These are phyloP conservation scores for Dicyrtoma fusca DNA, from an alignment of 2,888 invertebrate genomes.

Conservation along the genomic window DNA sequence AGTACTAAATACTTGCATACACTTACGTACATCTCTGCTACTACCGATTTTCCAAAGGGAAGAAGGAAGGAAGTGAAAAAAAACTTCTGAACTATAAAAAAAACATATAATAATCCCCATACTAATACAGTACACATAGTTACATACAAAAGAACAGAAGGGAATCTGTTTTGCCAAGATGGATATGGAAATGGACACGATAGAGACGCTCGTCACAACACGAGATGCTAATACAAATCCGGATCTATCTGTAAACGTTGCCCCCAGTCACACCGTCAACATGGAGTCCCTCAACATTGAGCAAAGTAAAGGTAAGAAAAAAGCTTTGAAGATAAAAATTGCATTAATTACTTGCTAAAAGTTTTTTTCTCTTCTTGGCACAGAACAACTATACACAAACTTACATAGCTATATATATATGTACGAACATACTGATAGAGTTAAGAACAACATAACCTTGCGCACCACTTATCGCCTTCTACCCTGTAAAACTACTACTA, in stretches of 20 bases:
- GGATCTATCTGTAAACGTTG: conserved; percentile 33
- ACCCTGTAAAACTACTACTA: no score
- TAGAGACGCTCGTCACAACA: conserved; percentile 38
- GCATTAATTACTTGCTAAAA: no score
- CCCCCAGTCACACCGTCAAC: conserved; percentile 36
- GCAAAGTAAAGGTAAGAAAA: conserved; percentile 39
- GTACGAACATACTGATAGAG: no score
- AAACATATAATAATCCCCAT: no score
- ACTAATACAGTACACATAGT: no score
- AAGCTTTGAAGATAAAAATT: background rate
- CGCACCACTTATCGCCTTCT: no score
- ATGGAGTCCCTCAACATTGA: conserved; percentile 34
- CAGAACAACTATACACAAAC: no score
- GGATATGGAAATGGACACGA: conserved; percentile 22
- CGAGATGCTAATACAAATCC: conserved; percentile 39
- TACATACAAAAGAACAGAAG: background rate
- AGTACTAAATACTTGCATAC: background rate
- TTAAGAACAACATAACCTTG: no score
- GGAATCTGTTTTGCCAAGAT: background rate
- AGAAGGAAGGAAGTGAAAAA: no score
- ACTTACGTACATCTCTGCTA: no score
- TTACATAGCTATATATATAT: no score
- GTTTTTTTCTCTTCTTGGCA: background rate
- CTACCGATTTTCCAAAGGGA: no score
- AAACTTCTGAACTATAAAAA: background rate